These are phyloP conservation scores for Calliopum simillimum DNA, from an alignment of 2,888 invertebrate species.

Conservation along the genomic window DNA sequence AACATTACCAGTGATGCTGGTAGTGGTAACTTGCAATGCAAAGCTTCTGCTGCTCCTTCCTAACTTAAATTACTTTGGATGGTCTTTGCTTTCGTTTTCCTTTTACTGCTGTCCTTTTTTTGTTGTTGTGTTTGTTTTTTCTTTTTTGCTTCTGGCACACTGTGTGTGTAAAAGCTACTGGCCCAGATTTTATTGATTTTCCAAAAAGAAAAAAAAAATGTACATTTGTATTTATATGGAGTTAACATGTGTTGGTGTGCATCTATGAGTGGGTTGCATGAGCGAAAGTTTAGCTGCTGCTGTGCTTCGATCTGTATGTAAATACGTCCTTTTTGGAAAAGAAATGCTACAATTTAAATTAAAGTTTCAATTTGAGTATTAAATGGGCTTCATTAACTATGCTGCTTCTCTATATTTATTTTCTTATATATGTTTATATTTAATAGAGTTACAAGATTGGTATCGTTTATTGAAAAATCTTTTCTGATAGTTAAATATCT, in stretches of 20 bases:
- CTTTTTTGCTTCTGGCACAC: background rate
- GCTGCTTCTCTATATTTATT: background rate
- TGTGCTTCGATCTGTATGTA: slow-evolving; percentile 46
- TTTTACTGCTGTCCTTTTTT: slow-evolving; percentile 20
- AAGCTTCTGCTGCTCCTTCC: background rate
- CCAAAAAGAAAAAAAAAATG: slow-evolving; percentile 4
- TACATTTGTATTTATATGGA: slow-evolving; percentile 2
- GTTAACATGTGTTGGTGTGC: slow-evolving; percentile 19
- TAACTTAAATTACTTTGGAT: background rate
- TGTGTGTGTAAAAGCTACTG: slow-evolving; percentile 52
- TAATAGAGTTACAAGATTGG: no score
- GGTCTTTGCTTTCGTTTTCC: slow-evolving; percentile 18
- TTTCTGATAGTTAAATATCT: no score
- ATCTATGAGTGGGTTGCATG: slow-evolving; percentile 27
- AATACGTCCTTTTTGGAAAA: slow-evolving; percentile 4
- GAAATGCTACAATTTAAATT: background rate
- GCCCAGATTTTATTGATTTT: slow-evolving; percentile 66
- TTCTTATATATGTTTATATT: background rate
- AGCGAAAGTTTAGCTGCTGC: slow-evolving; percentile 47
- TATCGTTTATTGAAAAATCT: no score
- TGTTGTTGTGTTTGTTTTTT: no score
- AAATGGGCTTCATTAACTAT: background rate
- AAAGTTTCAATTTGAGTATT: background rate
- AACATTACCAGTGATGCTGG: no score
- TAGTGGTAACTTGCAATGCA: background rate